phyloP scores from a whole-genome alignment of 1,140 invertebrate genomes.

The Chlorops oryzae region DNA sequence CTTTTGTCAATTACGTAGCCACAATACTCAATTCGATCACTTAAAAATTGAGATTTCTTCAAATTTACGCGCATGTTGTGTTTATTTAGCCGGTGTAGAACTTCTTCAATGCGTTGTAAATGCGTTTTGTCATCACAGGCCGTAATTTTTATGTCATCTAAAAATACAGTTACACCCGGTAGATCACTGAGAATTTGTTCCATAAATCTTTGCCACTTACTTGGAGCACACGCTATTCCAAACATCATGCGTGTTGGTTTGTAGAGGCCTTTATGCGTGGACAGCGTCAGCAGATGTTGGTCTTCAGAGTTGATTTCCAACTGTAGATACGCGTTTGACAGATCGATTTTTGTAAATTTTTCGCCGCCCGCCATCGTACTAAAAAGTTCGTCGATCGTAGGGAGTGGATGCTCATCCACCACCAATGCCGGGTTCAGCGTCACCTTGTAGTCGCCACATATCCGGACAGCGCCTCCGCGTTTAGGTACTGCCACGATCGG shows the following conservation, averaged over 20 bases:
- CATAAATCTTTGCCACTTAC: constrained; percentile 31
- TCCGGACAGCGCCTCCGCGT: constrained; percentile 36
- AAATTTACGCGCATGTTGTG: constrained; percentile 25
- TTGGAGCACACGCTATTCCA: constrained; percentile 24
- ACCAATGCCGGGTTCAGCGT: constrained; percentile 35
- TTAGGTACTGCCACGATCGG: constrained; percentile 50
- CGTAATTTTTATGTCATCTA: constrained; percentile 24
- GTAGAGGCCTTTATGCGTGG: constrained; percentile 20
- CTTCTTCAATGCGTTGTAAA: constrained; percentile 14
- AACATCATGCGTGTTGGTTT: constrained; percentile 20
- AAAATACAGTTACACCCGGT: constrained; percentile 21
- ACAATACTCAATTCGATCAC: constrained; percentile 25
- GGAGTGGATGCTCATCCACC: constrained; percentile 13
- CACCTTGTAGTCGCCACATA: constrained; percentile 49
- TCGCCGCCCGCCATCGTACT: neutral
- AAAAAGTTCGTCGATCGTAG: neutral
- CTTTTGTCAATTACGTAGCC: constrained; percentile 29
- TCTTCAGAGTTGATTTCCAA: constrained; percentile 19
- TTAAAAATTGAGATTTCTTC: constrained; percentile 20
- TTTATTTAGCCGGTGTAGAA: constrained; percentile 18
- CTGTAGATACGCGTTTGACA: constrained; percentile 23
- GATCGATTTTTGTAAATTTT: constrained; percentile 24
- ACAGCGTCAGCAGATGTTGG: constrained; percentile 18
- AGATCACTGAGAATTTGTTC: constrained; percentile 23
- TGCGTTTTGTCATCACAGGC: constrained; percentile 5